Evolutionary conservation across 2,113 vertebrate genomes (phyloP).

Genomic region (Acrocephalus kingi): DNA sequence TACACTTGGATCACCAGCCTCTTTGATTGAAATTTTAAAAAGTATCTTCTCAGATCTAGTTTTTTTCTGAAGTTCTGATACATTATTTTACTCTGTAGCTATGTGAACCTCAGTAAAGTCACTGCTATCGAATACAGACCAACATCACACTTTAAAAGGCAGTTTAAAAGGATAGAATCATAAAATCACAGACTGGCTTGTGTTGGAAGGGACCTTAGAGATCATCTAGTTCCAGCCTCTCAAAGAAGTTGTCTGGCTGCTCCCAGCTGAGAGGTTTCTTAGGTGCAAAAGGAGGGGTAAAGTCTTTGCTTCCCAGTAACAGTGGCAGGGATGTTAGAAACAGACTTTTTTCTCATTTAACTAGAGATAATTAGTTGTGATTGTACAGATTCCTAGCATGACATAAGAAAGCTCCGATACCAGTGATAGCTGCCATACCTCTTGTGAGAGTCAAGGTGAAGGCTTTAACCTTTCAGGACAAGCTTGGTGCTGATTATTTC

Average conservation of each 20-base stretch:
- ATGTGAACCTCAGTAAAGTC: background rate
- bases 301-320: background rate
- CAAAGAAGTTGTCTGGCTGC: background rate
- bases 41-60: background rate
- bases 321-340: background rate
- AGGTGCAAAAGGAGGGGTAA: background rate
- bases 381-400: background rate
- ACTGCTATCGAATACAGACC: background rate
- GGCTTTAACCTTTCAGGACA: background rate
- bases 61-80: background rate
- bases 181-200: background rate
- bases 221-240: background rate
- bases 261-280: background rate
- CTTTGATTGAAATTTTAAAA: background rate
- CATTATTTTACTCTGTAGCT: background rate
- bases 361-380: background rate
- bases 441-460: background rate
- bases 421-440: background rate
- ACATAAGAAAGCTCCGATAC: background rate
- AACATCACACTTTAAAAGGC: background rate
- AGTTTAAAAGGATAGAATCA: background rate
- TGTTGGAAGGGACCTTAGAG: background rate
- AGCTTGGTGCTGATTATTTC: background rate
- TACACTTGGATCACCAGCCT: background rate
- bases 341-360: background rate